A percentile compares a stretch with the other conserved stretches of the same genome.
Conservation (phyloP, 2,113 vertebrate genomes). For the Channa argus region DNA sequence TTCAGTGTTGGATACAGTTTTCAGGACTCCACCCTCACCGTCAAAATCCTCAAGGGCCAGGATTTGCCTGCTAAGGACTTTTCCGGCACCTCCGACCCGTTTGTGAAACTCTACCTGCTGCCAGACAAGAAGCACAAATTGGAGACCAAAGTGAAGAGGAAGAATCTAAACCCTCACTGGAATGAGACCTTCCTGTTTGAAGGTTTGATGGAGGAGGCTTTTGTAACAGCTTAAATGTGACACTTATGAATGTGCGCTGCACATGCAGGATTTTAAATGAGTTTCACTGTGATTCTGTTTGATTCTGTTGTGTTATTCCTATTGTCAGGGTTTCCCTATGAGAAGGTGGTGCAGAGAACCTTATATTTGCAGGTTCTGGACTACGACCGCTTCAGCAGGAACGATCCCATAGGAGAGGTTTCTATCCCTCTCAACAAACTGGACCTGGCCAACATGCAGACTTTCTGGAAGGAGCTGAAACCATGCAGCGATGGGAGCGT, state of each 20-base stretch:
- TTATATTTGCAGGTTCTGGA: constrained; percentile 98
- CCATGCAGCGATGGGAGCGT: constrained; percentile 99
- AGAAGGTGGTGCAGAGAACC: constrained; percentile 97
- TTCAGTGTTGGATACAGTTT: constrained; percentile 99
- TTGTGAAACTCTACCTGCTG: constrained; percentile 98
- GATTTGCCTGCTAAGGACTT: constrained; percentile 99
- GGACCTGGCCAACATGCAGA: constrained; percentile 98
- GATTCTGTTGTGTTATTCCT: constrained; percentile 15
- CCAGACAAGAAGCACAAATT: constrained; percentile 99
- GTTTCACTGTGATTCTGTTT: neutral
- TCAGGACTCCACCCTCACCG: constrained; percentile 97
- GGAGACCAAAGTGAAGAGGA: constrained; percentile 99
- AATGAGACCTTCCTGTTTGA: constrained; percentile 99
- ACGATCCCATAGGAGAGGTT: constrained; percentile 98
- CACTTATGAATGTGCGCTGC: neutral
- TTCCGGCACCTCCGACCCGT: constrained; percentile 97
- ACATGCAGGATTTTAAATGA: constrained; percentile 2
- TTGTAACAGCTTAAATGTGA: neutral
- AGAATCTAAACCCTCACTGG: constrained; percentile 99
- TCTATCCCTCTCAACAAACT: constrained; percentile 97
- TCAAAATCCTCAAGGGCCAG: constrained; percentile 98
- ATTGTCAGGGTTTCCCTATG: constrained; percentile 93
- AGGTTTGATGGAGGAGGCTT: constrained; percentile 78
- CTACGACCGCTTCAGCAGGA: constrained; percentile 98
- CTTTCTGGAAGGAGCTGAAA: constrained; percentile 99